Base-by-base conservation (phyloP, 2,797 vertebrate genomes). In the Acanthurus leucopareius region DNA sequence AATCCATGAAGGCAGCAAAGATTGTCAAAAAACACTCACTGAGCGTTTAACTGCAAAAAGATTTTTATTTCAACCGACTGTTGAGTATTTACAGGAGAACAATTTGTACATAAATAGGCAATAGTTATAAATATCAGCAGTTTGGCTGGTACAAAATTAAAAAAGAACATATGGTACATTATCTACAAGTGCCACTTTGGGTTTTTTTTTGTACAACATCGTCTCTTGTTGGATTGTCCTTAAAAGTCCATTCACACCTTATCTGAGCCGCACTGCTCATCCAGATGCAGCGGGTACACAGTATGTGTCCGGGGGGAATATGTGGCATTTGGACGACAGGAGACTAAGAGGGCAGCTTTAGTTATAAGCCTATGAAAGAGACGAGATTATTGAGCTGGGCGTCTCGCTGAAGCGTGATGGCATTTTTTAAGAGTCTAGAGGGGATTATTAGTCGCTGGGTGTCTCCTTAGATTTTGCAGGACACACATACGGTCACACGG, bases 91-190 rank as follows among this genome's bases (percentile, higher is more conserved):
- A 93, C 91, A 97, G 90, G 92, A 65, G 91, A 88, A 92, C 70
- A 76, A 86, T 93, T 93, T 96, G 84, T 97, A 97, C 95, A 97
- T 91, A 95, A 96, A 95, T 86, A 95, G 84, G 92, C 93, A 95
- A 84, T 63, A 89, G 96, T 96, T 96, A 94, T 95, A 97, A 97
- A 96, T 93, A 93, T 91, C 92, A 90, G 89, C 87, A n/a, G 87
- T 84, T 79, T 87, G 90, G 88, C 92, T 95, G 91, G 95, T 97
- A 95, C 87, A 97, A 97, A 97, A 96, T 91, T 93, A 95, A 96
- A 95, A 95, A 95, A 91, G 79, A 94, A 94, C 73, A 92, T 94
- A 94, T 90, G 73, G 78, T 97, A 97, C 95, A 98, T 65, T 96
- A 97, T 97, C 90, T 96, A 98, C 96, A 98, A 60, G 87, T 79